Evolutionary conservation across 2,888 invertebrate genomes (phyloP).

Genomic region (Dione juno): DNA sequence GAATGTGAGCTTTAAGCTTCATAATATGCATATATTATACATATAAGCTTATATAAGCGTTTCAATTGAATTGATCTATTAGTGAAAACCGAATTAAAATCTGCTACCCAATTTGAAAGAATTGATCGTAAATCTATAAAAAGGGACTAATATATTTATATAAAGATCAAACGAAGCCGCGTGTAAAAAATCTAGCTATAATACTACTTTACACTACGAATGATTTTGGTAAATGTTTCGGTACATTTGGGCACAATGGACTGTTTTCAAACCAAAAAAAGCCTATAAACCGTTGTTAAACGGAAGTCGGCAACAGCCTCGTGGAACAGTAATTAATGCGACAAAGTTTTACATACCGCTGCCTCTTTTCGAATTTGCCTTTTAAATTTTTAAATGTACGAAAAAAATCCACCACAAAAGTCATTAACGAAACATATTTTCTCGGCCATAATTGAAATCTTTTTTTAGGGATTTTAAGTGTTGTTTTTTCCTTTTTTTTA

Average conservation of each 20-base stretch:
- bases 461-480: background rate
- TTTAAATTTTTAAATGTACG: slow-evolving; percentile 42
- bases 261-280: slow-evolving; percentile 2
- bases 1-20: background rate
- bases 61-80: too few species aligned
- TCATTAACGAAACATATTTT: slow-evolving; percentile 40
- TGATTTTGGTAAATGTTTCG: background rate
- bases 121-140: too few species aligned
- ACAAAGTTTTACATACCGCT: slow-evolving; percentile 34
- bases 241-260: background rate
- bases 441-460: slow-evolving; percentile 23
- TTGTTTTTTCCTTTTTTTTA: background rate
- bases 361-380: slow-evolving; percentile 35
- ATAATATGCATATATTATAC: too few species aligned
- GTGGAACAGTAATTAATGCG: slow-evolving; percentile 40
- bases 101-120: too few species aligned
- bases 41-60: too few species aligned
- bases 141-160: too few species aligned
- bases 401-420: slow-evolving; percentile 31
- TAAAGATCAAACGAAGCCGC: too few species aligned
- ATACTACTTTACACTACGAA: too few species aligned
- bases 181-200: too few species aligned
- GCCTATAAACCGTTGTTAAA: slow-evolving; percentile 13
- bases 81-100: too few species aligned
- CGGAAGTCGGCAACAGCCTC: slow-evolving; percentile 27